Base-by-base conservation (phyloP, 2,113 vertebrate genomes). In the Corynorhinus townsendii region DNA sequence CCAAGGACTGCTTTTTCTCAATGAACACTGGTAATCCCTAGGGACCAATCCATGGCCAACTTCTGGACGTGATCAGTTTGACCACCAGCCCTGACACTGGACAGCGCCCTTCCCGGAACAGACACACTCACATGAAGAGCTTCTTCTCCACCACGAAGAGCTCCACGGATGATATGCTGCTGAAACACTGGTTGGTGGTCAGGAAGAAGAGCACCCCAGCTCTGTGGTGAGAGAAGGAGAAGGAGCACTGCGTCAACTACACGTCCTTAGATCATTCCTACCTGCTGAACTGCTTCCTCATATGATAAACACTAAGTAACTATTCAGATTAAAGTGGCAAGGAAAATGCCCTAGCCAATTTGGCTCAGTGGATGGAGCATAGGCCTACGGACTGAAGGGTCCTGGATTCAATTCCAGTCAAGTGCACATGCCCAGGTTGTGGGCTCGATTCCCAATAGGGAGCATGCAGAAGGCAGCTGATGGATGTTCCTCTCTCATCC, bases 91-190 rank as follows among this genome's bases (percentile, higher is more conserved):
- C 26, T 4, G 38, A 4, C 4, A 17, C 20, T 14, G 3, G 68
- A 45, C 2, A 79, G 49, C 22, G 22, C 43, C 30, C 12, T 35
- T 22, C 24, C 56, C 33, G 7, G 12, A 40, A 7, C 7, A 80
- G 19, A n/a, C 83, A 40, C 68, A 99, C 99, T 98, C 97, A 99
- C 99, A 96, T 98, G 93, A 99, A 99, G 87, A 99, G 98, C 90
- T 99, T 99, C 85, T 99, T 99, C 97, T 99, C 99, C 0, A 98
- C 81, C 76, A 99, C 98, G 7, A 99, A 99, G 92, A 99, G 99
- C 64, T 99, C 99, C 47, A 99, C 98, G 0, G 99, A 98, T 0
- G 99, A 99, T 81, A 99, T n/a, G 0, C 99, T 98, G 95, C 97
- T 98, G 98, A 99, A 99, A 82, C 99, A 99, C 98, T 99, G 99